Base-by-base conservation (phyloP, 1,140 invertebrate genomes). In the Drosophila punjabiensis region DNA sequence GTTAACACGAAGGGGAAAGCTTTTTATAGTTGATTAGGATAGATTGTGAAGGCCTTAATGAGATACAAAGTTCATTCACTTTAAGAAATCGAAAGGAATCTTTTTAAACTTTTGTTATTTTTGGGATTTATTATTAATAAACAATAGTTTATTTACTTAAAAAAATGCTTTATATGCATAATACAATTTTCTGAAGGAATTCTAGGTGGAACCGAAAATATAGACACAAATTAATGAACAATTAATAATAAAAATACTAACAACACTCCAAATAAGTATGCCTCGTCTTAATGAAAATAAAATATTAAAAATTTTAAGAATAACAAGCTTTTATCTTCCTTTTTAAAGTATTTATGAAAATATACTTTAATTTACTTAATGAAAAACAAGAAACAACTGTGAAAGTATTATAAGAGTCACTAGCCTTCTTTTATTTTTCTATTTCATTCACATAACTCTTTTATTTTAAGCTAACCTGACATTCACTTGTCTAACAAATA, bases 1-100 rank as follows among this genome's bases (percentile, higher is more conserved):
- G 20, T 41, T 41, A 75, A 64, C 70, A 76, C 70, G 70, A 76
- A 75, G 48, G 60, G 60, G 59, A 76, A 76, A 76, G 70, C 50
- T 45, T 18, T 16, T 18, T 10, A 35, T 24, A 11, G 41, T 45
- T 64, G 69, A 76, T 76, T 74, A 47, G 50, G 41, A 56, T 61
- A 48, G 53, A 74, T 73, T 61, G 69, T 43, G 67, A 18, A 39
- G 30, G 37, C 30, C 50, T 59, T 32, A 59, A 73, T 50, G 20
- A 41, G 45, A 37, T 20, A 43, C 32, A 59, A 74, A 73, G 70
- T 74, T 74, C 70, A 74, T 74, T 74, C 55, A 74, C 70, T 30
- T 32, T 24, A 35, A 58, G 70, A 74, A 74, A 73, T 74, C 45
- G 69, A 74, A 74, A 61, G 33, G 68, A 43, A 74, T 20, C 14